Evolutionary conservation across 2,797 vertebrate species (phyloP).

Genomic region (Ambastaia sidthimunki): DNA sequence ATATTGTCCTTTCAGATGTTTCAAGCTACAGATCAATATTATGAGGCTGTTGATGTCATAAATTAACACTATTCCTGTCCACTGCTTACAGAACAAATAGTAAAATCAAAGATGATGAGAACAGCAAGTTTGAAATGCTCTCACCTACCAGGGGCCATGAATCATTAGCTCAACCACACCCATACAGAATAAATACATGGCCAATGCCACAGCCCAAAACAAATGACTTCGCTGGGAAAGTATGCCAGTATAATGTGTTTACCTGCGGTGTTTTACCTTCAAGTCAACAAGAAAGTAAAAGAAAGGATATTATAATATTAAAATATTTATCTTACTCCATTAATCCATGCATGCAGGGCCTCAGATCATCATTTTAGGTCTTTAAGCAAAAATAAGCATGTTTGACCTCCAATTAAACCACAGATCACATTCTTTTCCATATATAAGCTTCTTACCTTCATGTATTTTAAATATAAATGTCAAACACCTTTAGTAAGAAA

Average conservation of each 20-base stretch:
- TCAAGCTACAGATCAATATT: constrained; percentile 37
- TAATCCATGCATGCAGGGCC: background rate
- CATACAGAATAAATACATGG: constrained; percentile 62
- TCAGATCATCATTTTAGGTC: background rate
- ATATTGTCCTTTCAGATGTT: constrained; percentile 28
- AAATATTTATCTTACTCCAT: too few relatives aligned
- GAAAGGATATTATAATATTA: too few relatives aligned
- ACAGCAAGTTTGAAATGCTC: constrained; percentile 35
- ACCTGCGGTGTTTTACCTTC: constrained; percentile 51
- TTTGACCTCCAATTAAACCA: background rate
- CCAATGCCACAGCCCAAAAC: constrained; percentile 35
- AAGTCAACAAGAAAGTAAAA: constrained; percentile 18
- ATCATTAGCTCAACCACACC: constrained; percentile 71
- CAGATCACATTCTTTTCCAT: background rate
- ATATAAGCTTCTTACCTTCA: background rate
- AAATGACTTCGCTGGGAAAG: background rate
- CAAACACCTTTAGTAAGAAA: background rate
- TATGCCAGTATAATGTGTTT: background rate
- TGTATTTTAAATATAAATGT: background rate
- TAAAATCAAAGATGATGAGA: constrained; percentile 52
- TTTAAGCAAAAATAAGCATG: constrained; percentile 7
- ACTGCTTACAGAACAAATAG: constrained; percentile 34
- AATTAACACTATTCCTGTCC: constrained; percentile 29
- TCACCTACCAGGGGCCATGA: constrained; percentile 51
- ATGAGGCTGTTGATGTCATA: constrained; percentile 28